Evolutionary conservation across 2,888 invertebrate species (phyloP), one percentile per base, ranked within the genome.

Genomic region (Brenthis ino): DNA sequence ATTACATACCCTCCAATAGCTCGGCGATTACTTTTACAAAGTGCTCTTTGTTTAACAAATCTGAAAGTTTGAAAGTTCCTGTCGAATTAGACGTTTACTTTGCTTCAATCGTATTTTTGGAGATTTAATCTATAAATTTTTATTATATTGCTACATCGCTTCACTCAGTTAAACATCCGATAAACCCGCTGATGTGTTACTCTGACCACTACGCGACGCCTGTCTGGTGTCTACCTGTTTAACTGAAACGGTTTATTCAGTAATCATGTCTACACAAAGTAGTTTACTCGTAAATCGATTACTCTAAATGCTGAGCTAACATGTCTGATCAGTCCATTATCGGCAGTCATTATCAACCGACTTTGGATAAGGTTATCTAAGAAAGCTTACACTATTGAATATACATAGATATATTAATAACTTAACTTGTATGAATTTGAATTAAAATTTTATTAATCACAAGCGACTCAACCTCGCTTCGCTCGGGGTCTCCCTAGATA

Each of bases 221-320:
- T 43, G 11, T 43, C 37, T 43, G 8, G 37, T 43, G 4, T 28
- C 4, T 43, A 43, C 11, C 37, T 43, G 50, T 50, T 50, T 50
- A 60, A 60, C 60, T 60, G 33, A 50, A 60, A 60, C 50, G 60
- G 60, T 60, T 50, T 60, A 50, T 33, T 60, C 50, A 60, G 60
- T 60, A 60, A 60, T 50, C 60, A 50, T 50, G 60, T 50, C 50
- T 60, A 60, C 60, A 60, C 50, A 60, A 60, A 60, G 60, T 60
- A 60, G 60, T 50, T 60, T 50, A 60, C 60, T 60, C 50, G 60
- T 60, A 50, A 60, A 60, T 33, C 60, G 60, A 28, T 60, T 50
- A 50, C 50, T 60, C 48, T 60, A 60, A 60, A 13, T 33, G 28
- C 16, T 2, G 50, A 50, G 60, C 50, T 33, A 43, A 43, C 37